These are phyloP conservation scores for Argentina silus DNA, from an alignment of 2,797 vertebrate genomes.

Conservation along the genomic window DNA sequence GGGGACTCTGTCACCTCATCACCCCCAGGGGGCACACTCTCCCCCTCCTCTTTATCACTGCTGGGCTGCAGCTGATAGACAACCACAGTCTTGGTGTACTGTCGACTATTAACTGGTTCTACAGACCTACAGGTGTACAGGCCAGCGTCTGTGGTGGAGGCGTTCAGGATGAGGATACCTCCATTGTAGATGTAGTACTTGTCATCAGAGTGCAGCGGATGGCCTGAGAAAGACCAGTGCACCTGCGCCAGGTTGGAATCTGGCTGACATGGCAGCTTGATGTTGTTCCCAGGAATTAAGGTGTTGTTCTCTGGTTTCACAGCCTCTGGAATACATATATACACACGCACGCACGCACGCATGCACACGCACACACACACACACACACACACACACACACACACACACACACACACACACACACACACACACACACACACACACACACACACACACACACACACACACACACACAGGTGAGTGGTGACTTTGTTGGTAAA, in stretches of 20 bases:
- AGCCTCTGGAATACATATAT: conserved; percentile 50
- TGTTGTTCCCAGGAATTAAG: conserved; percentile 69
- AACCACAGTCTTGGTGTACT: conserved; percentile 57
- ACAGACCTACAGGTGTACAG: conserved; percentile 70
- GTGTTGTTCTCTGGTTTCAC: conserved; percentile 45
- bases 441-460: no score
- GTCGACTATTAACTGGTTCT: conserved; percentile 63
- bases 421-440: no score
- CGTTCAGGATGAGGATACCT: conserved; percentile 70
- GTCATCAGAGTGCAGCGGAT: conserved; percentile 55
- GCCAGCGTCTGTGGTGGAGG: conserved; percentile 55
- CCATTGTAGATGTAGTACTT: conserved; percentile 71
- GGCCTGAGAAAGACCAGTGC: conserved; percentile 69
- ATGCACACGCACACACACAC: background rate
- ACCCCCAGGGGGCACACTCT: conserved; percentile 8
- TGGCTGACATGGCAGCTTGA: conserved; percentile 66
- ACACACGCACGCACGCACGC: conserved; percentile 43
- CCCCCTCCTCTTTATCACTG: background rate
- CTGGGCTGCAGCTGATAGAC: conserved; percentile 49
- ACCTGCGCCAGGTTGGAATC: conserved; percentile 76
- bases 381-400: no score
- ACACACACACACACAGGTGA: no score
- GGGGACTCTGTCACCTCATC: conserved; percentile 35
- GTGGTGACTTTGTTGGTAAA: background rate
- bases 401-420: no score